Conservation (phyloP, 2,888 invertebrate genomes). For the Cryptops parisi region DNA sequence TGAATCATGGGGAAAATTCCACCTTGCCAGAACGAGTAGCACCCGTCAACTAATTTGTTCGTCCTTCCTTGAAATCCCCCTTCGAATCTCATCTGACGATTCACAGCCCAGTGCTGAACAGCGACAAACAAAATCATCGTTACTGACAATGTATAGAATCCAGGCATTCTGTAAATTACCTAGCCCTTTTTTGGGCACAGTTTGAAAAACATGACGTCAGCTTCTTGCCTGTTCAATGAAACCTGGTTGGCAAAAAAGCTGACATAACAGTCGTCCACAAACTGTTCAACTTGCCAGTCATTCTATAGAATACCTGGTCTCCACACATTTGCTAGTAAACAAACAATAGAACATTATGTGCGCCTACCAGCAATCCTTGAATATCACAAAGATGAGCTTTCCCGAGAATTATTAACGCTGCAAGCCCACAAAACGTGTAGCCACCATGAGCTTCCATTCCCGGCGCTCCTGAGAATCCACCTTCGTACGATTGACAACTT, state of each 20-base stretch:
- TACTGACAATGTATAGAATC: too few species aligned
- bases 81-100: constrained; percentile 83
- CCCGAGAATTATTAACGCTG: constrained; percentile 68
- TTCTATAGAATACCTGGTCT: too few species aligned
- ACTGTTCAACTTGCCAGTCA: too few species aligned
- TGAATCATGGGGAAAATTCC: constrained; percentile 79
- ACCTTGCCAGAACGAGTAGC: constrained; percentile 99
- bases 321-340: too few species aligned
- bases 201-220: too few species aligned
- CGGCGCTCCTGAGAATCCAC: constrained; percentile 88
- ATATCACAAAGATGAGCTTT: constrained; percentile 58
- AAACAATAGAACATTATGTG: too few species aligned
- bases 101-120: constrained; percentile 59
- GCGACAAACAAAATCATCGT: not conserved
- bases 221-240: too few species aligned
- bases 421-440: constrained; percentile 95
- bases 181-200: too few species aligned
- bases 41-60: constrained; percentile 95
- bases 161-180: not conserved
- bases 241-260: too few species aligned
- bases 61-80: constrained; percentile 95
- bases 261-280: too few species aligned
- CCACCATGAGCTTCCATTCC: constrained; percentile 98
- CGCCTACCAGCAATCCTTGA: constrained; percentile 46
- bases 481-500: constrained; percentile 96